Percentiles rank a stretch among this genome's conserved stretches.
phyloP scores from a whole-genome alignment of 2,797 vertebrate genomes.

The Eulemur rubriventer region DNA sequence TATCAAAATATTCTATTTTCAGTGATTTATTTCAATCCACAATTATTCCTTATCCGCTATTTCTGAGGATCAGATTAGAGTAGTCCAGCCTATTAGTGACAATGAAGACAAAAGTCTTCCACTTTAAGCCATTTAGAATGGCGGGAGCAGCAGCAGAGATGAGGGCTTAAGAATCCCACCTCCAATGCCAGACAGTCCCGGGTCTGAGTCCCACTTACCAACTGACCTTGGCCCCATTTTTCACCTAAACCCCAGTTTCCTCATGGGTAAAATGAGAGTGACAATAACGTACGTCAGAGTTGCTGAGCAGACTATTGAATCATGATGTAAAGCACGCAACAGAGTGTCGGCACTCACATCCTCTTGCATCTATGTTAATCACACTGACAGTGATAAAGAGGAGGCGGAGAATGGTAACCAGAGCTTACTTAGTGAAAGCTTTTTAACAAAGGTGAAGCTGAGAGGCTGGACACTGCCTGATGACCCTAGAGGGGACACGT shows the following conservation, averaged over 20 bases:
- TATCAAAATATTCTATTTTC: not conserved
- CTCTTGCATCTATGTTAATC: no score
- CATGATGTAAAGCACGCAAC: not conserved
- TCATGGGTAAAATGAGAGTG: not conserved
- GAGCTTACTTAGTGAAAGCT: not conserved
- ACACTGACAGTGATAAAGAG: fast-evolving
- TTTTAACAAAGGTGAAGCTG: not conserved
- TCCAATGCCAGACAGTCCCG: not conserved
- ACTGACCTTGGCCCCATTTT: not conserved
- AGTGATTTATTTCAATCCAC: not conserved
- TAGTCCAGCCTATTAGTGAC: not conserved
- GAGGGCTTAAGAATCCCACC: not conserved
- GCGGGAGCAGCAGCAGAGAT: not conserved
- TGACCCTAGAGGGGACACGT: fast-evolving
- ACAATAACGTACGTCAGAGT: no score
- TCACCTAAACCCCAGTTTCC: not conserved
- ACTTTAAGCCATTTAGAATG: not conserved
- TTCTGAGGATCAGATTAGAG: not conserved
- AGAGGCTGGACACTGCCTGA: not conserved
- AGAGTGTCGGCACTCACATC: not conserved
- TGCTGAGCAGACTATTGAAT: not conserved
- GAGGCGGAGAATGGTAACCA: not conserved
- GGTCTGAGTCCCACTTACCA: not conserved
- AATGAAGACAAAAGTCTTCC: not conserved
- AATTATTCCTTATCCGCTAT: not conserved